Base-by-base conservation (phyloP, 2,797 vertebrate genomes). In the Lagorchestes hirsutus region DNA sequence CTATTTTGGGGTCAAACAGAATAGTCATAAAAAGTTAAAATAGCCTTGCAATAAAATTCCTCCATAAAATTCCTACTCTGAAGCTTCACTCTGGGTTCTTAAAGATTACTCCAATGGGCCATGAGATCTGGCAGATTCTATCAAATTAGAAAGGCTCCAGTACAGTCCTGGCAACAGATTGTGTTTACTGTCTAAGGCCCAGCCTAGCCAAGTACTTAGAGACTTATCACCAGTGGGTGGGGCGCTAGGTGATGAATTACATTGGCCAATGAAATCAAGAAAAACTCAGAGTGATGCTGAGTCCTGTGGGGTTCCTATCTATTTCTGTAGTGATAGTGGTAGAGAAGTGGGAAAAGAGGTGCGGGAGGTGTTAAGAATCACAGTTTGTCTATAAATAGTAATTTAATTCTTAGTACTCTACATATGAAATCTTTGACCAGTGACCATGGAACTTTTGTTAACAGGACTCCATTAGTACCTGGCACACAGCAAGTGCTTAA, bases 11-110 rank as follows among this genome's bases (percentile, higher is more conserved):
- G 40, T 87, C 24, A 87, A 11, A 50, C 6, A 22, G 67, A 40
- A 82, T 87, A 87, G 40, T 87, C 24, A 87, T 50, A 87, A 87
- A 46, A 46, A 11, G 3, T 40, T 27, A 87, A 87, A 82, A 87
- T 87, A 87, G 40, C 24, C 10, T 50, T 3, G 3, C 27, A 87
- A 87, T 82, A 46, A 82, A 82, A 46, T 31, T 82, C 22, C 8
- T 82, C 74, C 40, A 82, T 27, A 87, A 87, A 87, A 87, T 87
- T 87, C 74, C 74, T 50, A 87, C 74, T 87, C 74, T 87, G 40
- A 87, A 50, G 10, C 74, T 87, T 46, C 40, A 87, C 40, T 87
- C 40, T 27, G 74, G 10, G 10, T 87, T 87, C 40, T 87, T 50
- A 87, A 50, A 50, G 74, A 50, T 11, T 87, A 40, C 4, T 13